Evolutionary conservation across 1,140 invertebrate genomes (phyloP).

Genomic region (Aphaenogaster floridana): DNA sequence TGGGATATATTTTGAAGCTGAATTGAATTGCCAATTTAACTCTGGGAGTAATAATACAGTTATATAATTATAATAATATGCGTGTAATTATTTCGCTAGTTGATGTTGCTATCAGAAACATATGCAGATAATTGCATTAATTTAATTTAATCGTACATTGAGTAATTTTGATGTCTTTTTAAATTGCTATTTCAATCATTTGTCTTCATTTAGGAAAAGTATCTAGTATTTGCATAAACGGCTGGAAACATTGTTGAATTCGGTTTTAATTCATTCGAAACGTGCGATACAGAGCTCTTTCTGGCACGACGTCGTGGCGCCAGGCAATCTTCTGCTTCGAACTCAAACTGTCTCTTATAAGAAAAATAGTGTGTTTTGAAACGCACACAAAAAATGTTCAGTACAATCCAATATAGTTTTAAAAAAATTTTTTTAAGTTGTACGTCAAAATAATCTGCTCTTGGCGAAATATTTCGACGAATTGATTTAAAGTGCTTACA

Average conservation of each 20-base stretch:
- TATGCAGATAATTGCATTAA: constrained; percentile 15
- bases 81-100: not conserved
- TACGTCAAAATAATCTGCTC: not conserved
- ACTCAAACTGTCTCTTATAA: not conserved
- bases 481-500: not conserved
- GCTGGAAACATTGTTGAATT: not conserved
- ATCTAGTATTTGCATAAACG: not conserved
- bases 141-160: constrained; percentile 3
- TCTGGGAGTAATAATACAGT: constrained; percentile 22
- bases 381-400: not conserved
- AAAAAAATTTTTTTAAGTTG: not conserved
- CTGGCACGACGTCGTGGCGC: constrained; percentile 1
- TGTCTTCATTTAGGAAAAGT: not conserved
- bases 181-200: not conserved
- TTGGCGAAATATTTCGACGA: not conserved
- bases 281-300: not conserved
- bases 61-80: constrained; percentile 2
- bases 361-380: not conserved
- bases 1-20: not conserved
- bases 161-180: not conserved
- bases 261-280: constrained; percentile 29
- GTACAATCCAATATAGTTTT: not conserved
- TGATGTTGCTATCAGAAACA: not conserved
- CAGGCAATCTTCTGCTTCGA: not conserved
- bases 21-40: constrained; percentile 21